Evolutionary conservation across 2,797 vertebrate species (phyloP).

Genomic region (Sebastes elongatus): DNA sequence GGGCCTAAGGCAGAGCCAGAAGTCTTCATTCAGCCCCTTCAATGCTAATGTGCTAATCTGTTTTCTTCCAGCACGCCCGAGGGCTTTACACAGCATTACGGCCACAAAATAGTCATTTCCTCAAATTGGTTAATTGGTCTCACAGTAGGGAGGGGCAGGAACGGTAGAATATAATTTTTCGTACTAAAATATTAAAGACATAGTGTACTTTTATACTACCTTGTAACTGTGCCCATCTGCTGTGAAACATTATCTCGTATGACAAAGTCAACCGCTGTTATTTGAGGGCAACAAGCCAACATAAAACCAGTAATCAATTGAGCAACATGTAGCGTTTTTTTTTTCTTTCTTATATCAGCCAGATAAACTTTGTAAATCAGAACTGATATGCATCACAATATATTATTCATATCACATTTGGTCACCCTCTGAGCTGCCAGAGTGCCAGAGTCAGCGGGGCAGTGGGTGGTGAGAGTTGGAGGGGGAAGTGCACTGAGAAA

Average conservation of each 20-base stretch:
- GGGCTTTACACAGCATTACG: slow-evolving; percentile 40
- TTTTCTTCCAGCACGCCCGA: slow-evolving; percentile 58
- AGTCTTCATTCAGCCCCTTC: slow-evolving; percentile 56
- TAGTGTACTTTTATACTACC: not conserved
- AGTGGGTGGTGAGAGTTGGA: slow-evolving; percentile 32
- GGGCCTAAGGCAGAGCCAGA: slow-evolving; percentile 46
- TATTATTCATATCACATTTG: slow-evolving; percentile 22
- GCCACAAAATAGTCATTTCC: slow-evolving; percentile 58
- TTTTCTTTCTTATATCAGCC: not conserved
- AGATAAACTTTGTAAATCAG: not conserved
- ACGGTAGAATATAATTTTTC: not conserved
- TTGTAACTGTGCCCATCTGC: not conserved
- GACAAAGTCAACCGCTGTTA: not conserved
- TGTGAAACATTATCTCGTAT: not conserved
- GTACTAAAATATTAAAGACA: not conserved
- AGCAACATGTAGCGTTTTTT: not conserved
- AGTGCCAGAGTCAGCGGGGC: not conserved
- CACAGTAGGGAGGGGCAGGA: slow-evolving; percentile 26
- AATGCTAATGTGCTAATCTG: slow-evolving; percentile 76
- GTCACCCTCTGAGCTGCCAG: slow-evolving; percentile 15
- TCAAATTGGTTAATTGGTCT: slow-evolving; percentile 68
- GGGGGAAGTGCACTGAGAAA: slow-evolving; percentile 8
- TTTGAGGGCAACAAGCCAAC: not conserved
- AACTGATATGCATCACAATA: slow-evolving; percentile 8
- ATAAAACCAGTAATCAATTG: not conserved